Evolutionary conservation across 2,113 vertebrate species (phyloP), one percentile per base, ranked within the genome.

Genomic region (Pterocles burchelli): DNA sequence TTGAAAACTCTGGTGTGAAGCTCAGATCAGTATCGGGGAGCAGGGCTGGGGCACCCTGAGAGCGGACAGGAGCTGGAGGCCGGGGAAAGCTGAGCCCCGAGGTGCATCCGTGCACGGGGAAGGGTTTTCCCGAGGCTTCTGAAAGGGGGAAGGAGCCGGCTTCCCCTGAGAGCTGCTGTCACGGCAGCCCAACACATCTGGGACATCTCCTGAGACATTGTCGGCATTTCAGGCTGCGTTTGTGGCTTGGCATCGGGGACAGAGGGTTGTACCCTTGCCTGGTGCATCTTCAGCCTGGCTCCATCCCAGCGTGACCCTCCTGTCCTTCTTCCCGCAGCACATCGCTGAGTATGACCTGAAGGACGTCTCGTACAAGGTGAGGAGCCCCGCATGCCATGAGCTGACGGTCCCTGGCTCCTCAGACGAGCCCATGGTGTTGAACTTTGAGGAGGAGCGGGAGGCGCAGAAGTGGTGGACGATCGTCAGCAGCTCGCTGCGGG

Each of bases 391-490:
- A 17, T 98, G 98, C 90, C 99, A 99, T 2, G 98, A 99, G 95
- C 98, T 99, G 96, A 90, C 73, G 5, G 92, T 98, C 1, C 93
- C 82, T 2, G 93, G 97, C 17, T 97, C 98, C 4, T 96, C 98
- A 0, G 97, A 98, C 1, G 97, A 98, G 91, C 97, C 98, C 65
- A 74, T 98, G 85, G 92, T 97, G 71, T 98, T 98, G 63, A 98
- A 96, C 95, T 99, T 99, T 72, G 97, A 98, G 84, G 98, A 98
- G 7, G 98, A 99, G 95, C 97, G 97, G 15, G 99, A 99, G 81
- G 99, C 98, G 0, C 98, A 99, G 96, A 98, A 98, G 88, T 99
- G 98, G 98, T 98, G 98, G 91, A 99, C 98, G 0, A 98, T 98
- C 65, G 95, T 99, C 65, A 98, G 98, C 97, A 99, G 98, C 25